Evolutionary conservation across 2,888 invertebrate genomes (phyloP), one percentile per base, ranked within the genome.

Genomic region (Drosophila mimetica): DNA sequence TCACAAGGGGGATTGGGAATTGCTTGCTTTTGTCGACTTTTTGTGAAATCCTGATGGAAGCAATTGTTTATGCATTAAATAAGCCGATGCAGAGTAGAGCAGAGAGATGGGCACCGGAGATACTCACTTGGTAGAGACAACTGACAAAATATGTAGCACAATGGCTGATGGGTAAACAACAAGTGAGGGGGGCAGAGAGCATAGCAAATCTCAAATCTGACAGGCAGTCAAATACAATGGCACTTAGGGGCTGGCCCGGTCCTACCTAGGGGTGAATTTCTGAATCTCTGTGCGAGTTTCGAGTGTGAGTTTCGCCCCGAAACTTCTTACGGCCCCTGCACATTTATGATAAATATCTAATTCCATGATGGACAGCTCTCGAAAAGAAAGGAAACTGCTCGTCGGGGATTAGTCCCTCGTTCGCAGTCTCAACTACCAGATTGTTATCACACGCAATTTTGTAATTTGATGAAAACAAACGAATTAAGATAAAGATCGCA

Each of bases 381-480:
- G 69, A 41, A 16, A 7, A 44, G 22, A 22, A 42, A 66, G 52
- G 61, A 54, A 47, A 59, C 20, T 65, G 46, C 67, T 64, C 79
- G 86, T 39, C 39, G 70, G 75, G 88, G 87, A 84, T 84, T 88
- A 86, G 82, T 57, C 25, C 48, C 16, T 47, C n/a, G 30, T 59
- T 65, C 34, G 20, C 66, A 65, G 77, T 70, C 77, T 82, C 80
- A 37, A 37, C 71, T 36, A 48, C 70, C 66, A 64, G 90, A 90
- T 89, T 89, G 84, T 88, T 90, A 89, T 90, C 89, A 77, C 89
- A 89, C 88, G 89, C 89, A 90, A 90, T 90, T 89, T 90, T 89
- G 90, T 89, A 90, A 89, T 90, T 89, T 90, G 89, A 90, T 90
- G 86, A 89, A 89, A 89, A 89, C 89, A 90, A 89, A 90, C 88